A percentile compares a stretch with the other conserved stretches of the same genome.
Conservation (phyloP, 2,797 vertebrate genomes). For the Poeciliopsis presidionis region DNA sequence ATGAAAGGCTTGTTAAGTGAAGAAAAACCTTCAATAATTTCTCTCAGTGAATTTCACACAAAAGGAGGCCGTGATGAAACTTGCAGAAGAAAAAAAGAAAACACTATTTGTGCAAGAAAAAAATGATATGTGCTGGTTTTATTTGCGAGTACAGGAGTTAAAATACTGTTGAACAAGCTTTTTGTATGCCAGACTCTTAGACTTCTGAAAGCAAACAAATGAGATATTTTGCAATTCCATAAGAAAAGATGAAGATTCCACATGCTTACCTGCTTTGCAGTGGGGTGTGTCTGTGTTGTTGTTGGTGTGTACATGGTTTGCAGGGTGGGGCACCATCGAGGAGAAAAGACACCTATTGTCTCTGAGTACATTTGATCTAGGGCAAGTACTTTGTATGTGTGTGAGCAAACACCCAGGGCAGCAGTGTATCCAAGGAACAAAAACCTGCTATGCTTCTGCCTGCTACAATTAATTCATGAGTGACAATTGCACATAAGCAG, state of each 20-base stretch:
- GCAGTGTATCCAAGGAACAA: slow-evolving; percentile 45
- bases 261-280: slow-evolving; percentile 10
- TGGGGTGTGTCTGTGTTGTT: slow-evolving; percentile 16
- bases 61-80: slow-evolving; percentile 10
- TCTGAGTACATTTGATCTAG: slow-evolving; percentile 55
- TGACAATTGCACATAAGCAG: slow-evolving; percentile 47
- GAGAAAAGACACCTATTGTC: slow-evolving; percentile 48
- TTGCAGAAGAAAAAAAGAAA: not conserved
- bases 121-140: not conserved
- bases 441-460: slow-evolving; percentile 52
- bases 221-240: slow-evolving; percentile 9
- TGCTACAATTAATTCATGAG: slow-evolving; percentile 43
- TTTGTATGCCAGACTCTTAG: not conserved
- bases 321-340: slow-evolving; percentile 28
- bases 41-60: slow-evolving; percentile 19
- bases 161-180: not conserved
- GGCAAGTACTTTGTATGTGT: slow-evolving; percentile 21
- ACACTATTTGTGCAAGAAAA: not conserved
- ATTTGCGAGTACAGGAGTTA: not conserved
- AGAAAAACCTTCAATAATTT: slow-evolving; percentile 31
- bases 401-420: slow-evolving; percentile 13
- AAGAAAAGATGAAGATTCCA: slow-evolving; percentile 1
- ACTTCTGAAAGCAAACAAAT: slow-evolving; percentile 18
- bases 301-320: slow-evolving; percentile 28
- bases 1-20: slow-evolving; percentile 48